phyloP scores from a whole-genome alignment of 2,888 invertebrate species.

The Noctua fimbriata region DNA sequence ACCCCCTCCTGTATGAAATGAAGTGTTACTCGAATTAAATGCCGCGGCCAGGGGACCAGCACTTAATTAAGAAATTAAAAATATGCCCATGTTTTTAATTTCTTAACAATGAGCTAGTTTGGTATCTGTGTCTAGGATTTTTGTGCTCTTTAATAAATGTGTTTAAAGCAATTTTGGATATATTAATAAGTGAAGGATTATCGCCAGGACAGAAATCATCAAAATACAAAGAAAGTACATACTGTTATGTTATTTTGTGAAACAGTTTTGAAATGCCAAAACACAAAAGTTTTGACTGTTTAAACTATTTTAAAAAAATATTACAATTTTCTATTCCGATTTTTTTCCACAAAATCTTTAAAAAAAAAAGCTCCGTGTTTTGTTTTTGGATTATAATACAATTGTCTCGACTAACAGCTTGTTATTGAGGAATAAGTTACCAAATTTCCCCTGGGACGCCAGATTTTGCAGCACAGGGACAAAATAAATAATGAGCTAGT shows the following conservation, averaged over 20 bases:
- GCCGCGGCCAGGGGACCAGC: background rate
- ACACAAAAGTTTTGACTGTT: background rate
- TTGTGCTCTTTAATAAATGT: background rate
- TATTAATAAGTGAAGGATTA: background rate
- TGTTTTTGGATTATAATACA: constrained; percentile 27
- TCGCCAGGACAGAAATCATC: background rate
- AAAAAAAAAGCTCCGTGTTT: background rate
- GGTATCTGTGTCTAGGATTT: background rate
- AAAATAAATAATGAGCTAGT: constrained; percentile 52
- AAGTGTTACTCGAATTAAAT: constrained; percentile 66
- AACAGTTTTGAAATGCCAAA: background rate
- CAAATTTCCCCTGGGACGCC: constrained; percentile 48
- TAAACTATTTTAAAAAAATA: background rate
- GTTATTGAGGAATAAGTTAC: constrained; percentile 47
- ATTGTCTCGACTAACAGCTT: constrained; percentile 48
- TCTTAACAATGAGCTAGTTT: background rate
- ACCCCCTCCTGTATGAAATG: constrained; percentile 56
- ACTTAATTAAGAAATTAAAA: background rate
- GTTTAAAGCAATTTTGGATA: too few species aligned
- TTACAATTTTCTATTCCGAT: background rate
- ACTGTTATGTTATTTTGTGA: background rate
- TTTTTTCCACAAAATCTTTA: background rate
- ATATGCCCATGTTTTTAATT: constrained; percentile 7
- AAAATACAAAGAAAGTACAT: background rate
- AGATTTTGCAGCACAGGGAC: constrained; percentile 32